Base-by-base conservation (phyloP, 2,113 vertebrate species). In the Peromyscus californicus region DNA sequence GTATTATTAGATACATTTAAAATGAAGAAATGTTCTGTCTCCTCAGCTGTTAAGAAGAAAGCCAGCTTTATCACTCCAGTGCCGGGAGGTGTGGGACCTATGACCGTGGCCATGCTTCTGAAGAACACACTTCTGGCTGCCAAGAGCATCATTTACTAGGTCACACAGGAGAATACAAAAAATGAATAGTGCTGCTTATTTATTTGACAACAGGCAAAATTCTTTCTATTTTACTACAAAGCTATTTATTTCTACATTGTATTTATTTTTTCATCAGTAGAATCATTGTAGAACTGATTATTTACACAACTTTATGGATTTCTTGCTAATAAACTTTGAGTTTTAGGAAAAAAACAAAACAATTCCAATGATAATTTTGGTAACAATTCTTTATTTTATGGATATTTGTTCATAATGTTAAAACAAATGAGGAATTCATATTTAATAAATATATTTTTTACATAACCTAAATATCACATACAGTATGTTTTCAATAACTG, bases 101-200 rank as follows among this genome's bases (percentile, higher is more conserved):
- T 99, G 99, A 99, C 99, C 0, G 99, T 99, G 65, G 99, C 99
- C 16, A 99, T 99, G 99, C 98, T 99, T 90, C 98, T 99, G 99
- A 99, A 98, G 98, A 99, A 99, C 98, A 99, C 99, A 0, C 99
- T 99, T 80, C 97, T 98, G 87, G 99, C 99, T 33, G 98, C 99
- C 75, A 99, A 99, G 97, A 99, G 99, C 31, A 98, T 98, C 51
- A 96, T 99, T 98, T 99, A 99, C 97, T 99, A 99, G 95, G 87
- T 70, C 85, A 4, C 78, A 15, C 19, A 33, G 63, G 29, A 97
- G 63, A 75, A 36, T 24, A 26, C 85, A 93, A 94, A 80, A 72
- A 82, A 65, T 39, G 89, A 89, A 31, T 84, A 88, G 91, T 90
- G 97, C 82, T 98, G 96, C 91, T 97, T 98, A 96, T 94, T 90